Percentiles rank a stretch among this genome's conserved stretches.
Conservation (phyloP, 2,113 vertebrate species). For the Scatophagus argus region DNA sequence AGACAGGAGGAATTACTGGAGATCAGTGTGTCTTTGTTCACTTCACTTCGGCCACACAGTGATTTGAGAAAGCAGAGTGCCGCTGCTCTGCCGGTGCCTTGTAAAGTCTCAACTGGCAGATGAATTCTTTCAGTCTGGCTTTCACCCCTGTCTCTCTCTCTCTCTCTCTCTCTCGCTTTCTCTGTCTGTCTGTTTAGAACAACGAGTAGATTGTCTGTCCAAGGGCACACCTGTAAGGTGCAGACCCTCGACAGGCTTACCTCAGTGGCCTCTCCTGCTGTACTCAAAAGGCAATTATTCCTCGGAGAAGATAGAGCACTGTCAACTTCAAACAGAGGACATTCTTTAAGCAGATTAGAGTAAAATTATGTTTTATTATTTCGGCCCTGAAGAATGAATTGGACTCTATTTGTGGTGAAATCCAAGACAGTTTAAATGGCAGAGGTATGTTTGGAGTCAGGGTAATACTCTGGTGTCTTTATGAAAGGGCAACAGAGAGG, state of each 20-base stretch:
- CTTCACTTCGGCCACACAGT: constrained; percentile 51
- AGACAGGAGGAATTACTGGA: constrained; percentile 62
- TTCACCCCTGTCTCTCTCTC: constrained; percentile 18
- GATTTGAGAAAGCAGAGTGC: constrained; percentile 56
- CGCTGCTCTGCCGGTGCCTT: constrained; percentile 55
- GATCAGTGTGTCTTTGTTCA: constrained; percentile 77
- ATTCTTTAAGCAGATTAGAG: constrained; percentile 97
- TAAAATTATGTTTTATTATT: constrained; percentile 99
- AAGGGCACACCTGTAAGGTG: constrained; percentile 93
- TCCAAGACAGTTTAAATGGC: constrained; percentile 95
- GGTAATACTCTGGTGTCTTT: constrained; percentile 90
- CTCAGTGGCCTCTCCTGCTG: constrained; percentile 87
- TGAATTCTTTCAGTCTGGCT: constrained; percentile 70
- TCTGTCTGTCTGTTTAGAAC: constrained; percentile 80
- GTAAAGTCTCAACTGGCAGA: constrained; percentile 75
- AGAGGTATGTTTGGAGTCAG: constrained; percentile 96
- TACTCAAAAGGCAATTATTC: constrained; percentile 93
- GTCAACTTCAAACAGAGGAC: constrained; percentile 94
- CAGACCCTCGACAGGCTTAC: constrained; percentile 85
- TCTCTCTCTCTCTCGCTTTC: constrained; percentile 3
- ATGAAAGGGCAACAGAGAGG: constrained; percentile 91
- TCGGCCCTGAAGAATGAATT: constrained; percentile 86
- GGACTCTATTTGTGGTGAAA: constrained; percentile 94
- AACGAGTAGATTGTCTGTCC: constrained; percentile 89
- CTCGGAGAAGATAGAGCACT: constrained; percentile 89